These are phyloP conservation scores for Echinarachnius parma DNA, from an alignment of 53 echinoderm and acorn worm genomes.

Conservation along the genomic window DNA sequence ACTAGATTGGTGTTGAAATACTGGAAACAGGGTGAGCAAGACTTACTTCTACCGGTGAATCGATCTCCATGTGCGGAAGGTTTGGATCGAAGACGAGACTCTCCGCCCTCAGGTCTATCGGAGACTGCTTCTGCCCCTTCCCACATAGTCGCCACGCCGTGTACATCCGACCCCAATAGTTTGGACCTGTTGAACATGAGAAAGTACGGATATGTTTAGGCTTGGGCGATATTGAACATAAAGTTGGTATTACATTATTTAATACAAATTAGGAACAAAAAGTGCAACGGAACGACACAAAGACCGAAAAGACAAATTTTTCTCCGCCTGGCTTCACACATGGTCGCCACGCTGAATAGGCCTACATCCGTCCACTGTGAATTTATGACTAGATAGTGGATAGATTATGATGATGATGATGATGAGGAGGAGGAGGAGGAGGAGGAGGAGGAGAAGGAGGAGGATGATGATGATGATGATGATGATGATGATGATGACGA, in stretches of 20 bases:
- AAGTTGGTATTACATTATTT: no score
- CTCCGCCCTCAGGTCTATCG: conserved; percentile 62
- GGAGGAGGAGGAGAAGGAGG: no score
- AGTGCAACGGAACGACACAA: not conserved
- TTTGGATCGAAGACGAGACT: conserved; percentile 72
- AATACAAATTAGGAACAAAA: not conserved
- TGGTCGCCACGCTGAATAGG: no score
- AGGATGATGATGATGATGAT: no score
- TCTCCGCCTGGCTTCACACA: no score
- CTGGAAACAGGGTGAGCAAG: not conserved
- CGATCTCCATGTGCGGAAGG: conserved; percentile 39
- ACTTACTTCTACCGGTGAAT: conserved; percentile 17
- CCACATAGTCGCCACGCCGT: conserved; percentile 67
- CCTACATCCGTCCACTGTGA: no score
- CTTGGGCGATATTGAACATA: no score
- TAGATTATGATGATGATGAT: no score
- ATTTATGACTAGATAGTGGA: no score
- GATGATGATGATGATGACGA: conserved; percentile 1
- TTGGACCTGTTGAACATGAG: conserved; percentile 42
- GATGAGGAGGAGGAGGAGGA: no score
- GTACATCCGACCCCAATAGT: conserved; percentile 68
- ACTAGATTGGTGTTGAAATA: no score
- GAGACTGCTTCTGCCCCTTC: conserved; percentile 70
- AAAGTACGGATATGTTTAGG: not conserved
- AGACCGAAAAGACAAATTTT: not conserved